Conservation (phyloP, 1,140 invertebrate genomes). For the Pomacea maculata region DNA sequence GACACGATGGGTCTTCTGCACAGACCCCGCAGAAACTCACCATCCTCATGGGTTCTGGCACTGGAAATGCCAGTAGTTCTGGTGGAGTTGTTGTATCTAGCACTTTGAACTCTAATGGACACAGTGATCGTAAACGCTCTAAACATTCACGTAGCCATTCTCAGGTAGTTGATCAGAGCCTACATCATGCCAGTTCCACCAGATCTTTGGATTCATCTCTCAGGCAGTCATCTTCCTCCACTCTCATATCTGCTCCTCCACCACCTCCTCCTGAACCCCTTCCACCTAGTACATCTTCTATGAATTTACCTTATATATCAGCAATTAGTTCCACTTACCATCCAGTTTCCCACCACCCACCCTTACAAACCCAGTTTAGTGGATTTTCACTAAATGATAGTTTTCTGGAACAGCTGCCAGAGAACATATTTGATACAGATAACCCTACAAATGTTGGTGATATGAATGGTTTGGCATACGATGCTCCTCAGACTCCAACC, state of each 20-base stretch:
- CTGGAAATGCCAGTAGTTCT: neutral
- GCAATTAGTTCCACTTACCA: neutral
- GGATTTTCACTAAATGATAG: neutral
- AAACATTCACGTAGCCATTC: neutral
- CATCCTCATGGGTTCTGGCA: neutral
- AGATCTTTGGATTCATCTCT: neutral
- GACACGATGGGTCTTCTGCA: neutral
- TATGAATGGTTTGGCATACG: constrained; percentile 1
- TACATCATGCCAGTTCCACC: neutral
- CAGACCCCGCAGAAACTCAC: neutral
- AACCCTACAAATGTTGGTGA: neutral
- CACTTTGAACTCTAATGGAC: neutral
- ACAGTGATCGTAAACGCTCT: neutral
- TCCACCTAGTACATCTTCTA: neutral
- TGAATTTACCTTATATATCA: neutral
- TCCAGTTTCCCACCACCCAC: neutral
- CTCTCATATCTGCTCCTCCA: neutral
- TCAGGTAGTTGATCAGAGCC: neutral
- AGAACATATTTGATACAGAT: neutral
- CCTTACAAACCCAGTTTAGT: neutral
- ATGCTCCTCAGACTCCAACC: neutral
- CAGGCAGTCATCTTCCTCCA: neutral
- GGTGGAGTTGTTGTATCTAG: neutral
- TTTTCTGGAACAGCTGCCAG: neutral
- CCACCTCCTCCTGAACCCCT: neutral